Base-by-base conservation (phyloP, 2,888 invertebrate species). In the Conus canariensis region DNA sequence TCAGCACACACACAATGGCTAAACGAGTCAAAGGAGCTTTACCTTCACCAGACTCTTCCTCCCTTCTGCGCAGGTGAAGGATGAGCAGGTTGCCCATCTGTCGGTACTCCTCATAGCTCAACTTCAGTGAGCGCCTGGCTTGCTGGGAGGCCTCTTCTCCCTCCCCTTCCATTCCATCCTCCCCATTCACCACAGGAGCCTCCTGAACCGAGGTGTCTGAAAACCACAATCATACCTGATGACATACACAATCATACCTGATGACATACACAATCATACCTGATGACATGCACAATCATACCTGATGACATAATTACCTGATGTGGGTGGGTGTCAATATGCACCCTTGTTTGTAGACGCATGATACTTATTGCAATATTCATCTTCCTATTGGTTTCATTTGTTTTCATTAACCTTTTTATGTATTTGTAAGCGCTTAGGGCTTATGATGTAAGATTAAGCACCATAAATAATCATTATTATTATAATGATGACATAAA, bases 31-130 rank as follows among this genome's bases (percentile, higher is more conserved):
- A 45, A 45, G 45, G 45, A 45, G 45, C 30, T 22, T 74, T 22
- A 74, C 89, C 89, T 59, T 86, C 83, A 87, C 95, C 96, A 90
- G 95, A 91, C 88, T 95, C 95, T 89, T 97, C 97, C 96, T 99
- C 99, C 95, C 98, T 98, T 93, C 97, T 97, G 93, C 99, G 97
- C 98, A 99, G 98, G 95, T 98, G 98, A 89, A 98, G 97, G 7
- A 99, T 97, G 90, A 99, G 97, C 97, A 99, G 98, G 94, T 99
- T 99, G 85, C 99, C 98, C 90, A 99, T 97, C 88, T 98, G 97
- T 96, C 98, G 99, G 97, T 99, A 99, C 92, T 99, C 98, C 93
- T 99, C 99, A 95, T 98, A 99, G 1, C 98, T 98, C 86, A 99
- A 93, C 92, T 96, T 97, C 91, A 97, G 90, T 0, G 94, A 93